Evolutionary conservation across 2,888 invertebrate species (phyloP), one percentile per base, ranked within the genome.

Genomic region (Drosophila birchii): DNA sequence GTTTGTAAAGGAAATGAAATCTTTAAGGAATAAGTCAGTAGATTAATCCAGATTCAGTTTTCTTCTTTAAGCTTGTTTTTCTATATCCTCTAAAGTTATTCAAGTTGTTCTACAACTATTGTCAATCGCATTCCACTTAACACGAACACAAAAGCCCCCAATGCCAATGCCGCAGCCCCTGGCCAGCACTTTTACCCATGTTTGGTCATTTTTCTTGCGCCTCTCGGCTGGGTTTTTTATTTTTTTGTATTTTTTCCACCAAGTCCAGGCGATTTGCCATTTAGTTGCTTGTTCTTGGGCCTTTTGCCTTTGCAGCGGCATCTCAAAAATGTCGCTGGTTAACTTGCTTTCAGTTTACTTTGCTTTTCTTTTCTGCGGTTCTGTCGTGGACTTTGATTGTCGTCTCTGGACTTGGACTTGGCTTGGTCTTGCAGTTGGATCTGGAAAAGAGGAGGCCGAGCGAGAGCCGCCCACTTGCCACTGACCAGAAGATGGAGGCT

Each of bases 281-380:
- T 84, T 84, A 84, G 83, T 88, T 75, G 86, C 86, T 77, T 88
- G 80, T 82, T 76, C 67, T 63, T 49, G 67, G 71, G 71, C 62
- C 67, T 64, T 67, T 77, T 71, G 49, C 75, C 73, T 71, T 73
- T 66, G 75, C 68, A 69, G 80, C 80, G 89, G 85, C 89, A 86
- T 86, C 80, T 88, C 71, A 88, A 86, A 86, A 86, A 86, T 88
- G 85, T 88, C 85, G 85, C 73, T 79, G 81, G 85, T 78, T 85
- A 86, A 88, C 87, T 88, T 85, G 85, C 87, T 88, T 81, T 86
- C 83, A 83, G 88, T 86, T 79, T 71, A 72, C 81, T 88, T 83
- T 80, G 79, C 77, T 71, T 80, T 83, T 75, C 72, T 71, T 71
- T 61, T 43, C 68, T 43, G 56, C 39, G 70, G 70, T 26, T 68